These are phyloP conservation scores for Apis cerana DNA, from an alignment of 1,140 invertebrate species.

Conservation along the genomic window DNA sequence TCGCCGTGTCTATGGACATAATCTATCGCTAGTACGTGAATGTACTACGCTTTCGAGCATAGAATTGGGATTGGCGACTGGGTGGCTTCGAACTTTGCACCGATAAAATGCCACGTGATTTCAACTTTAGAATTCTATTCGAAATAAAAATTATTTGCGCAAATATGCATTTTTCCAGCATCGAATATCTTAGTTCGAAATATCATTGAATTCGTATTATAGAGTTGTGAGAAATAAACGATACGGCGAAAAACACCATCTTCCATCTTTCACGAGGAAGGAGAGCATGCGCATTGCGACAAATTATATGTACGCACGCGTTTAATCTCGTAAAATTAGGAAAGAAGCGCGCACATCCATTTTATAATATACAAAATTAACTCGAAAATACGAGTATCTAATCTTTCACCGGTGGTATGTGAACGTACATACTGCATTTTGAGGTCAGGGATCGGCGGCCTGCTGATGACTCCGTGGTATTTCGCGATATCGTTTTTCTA, in stretches of 20 bases:
- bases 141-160: neutral
- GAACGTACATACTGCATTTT: constrained; percentile 36
- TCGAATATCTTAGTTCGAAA: neutral
- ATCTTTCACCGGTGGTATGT: constrained; percentile 25
- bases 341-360: constrained; percentile 17
- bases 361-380: constrained; percentile 35
- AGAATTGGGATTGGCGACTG: constrained; percentile 47
- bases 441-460: constrained; percentile 41
- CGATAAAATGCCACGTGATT: neutral
- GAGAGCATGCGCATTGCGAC: constrained; percentile 2
- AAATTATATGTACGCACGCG: neutral
- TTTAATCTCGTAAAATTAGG: constrained; percentile 5
- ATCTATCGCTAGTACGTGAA: constrained; percentile 56
- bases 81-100: constrained; percentile 17
- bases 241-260: neutral
- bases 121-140: constrained; percentile 16
- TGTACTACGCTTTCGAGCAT: constrained; percentile 33
- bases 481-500: neutral
- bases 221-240: neutral
- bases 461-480: constrained; percentile 32
- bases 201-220: neutral
- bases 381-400: constrained; percentile 16
- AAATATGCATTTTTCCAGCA: neutral
- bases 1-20: constrained; percentile 53
- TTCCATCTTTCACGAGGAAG: too few relatives aligned